Conservation (phyloP, 1,140 invertebrate genomes). For the Hylyphantes graminicola region DNA sequence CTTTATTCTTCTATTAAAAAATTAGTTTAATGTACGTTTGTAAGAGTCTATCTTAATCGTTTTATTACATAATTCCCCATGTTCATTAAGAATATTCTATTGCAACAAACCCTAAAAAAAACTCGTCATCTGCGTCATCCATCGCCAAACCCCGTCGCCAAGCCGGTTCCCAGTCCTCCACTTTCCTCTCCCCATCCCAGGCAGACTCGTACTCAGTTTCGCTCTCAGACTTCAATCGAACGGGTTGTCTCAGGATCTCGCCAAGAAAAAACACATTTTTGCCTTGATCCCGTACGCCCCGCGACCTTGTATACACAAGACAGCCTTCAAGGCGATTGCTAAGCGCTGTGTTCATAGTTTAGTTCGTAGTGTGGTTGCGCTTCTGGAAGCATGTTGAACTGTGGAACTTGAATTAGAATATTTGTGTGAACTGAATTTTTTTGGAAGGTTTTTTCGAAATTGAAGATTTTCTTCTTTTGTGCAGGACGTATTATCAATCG, state of each 20-base stretch:
- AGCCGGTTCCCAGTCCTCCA: constrained; percentile 5
- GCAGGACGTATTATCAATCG: constrained; percentile 53
- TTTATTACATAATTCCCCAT: no score
- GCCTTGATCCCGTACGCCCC: constrained; percentile 50
- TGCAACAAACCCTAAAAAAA: no score
- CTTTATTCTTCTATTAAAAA: no score
- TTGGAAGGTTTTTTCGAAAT: constrained; percentile 6
- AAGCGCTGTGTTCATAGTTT: neutral
- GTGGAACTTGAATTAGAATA: neutral
- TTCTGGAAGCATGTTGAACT: neutral
- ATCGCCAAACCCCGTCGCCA: neutral
- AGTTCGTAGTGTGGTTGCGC: neutral
- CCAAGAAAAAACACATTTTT: constrained; percentile 10
- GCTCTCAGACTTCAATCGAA: no score
- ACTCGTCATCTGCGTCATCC: neutral
- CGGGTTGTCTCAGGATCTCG: no score
- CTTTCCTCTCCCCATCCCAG: constrained; percentile 36
- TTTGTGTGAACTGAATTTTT: neutral
- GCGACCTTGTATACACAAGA: constrained; percentile 51
- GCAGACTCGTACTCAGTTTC: no score
- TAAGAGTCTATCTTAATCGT: neutral
- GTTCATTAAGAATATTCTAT: no score
- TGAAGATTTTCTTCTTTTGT: constrained; percentile 32
- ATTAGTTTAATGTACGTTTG: no score
- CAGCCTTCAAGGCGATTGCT: constrained; percentile 51